These are phyloP conservation scores for Euzetes globulus DNA, from an alignment of 2,888 invertebrate species.

Conservation along the genomic window DNA sequence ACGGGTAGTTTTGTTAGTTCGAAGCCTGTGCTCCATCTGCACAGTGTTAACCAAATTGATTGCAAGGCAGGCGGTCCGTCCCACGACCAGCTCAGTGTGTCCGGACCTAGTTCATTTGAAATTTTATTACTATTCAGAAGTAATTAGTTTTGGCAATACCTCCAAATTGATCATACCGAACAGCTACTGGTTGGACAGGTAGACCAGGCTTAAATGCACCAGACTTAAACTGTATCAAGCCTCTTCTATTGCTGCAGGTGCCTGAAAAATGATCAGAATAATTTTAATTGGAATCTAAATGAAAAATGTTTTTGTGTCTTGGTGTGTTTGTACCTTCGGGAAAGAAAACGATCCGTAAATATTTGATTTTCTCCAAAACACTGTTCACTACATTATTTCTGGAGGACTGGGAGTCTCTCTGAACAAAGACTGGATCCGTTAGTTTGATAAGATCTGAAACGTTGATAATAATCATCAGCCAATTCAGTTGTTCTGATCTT, in stretches of 20 bases:
- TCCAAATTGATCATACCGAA: constrained; percentile 60
- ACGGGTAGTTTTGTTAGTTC: constrained; percentile 78
- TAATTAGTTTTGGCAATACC: not conserved
- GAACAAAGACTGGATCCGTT: constrained; percentile 90
- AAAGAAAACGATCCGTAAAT: constrained; percentile 79
- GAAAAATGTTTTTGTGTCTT: not conserved
- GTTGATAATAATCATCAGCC: not conserved
- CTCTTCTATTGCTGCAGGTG: constrained; percentile 87
- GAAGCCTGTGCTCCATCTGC: constrained; percentile 34
- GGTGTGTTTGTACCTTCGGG: constrained; percentile 62
- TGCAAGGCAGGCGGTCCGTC: constrained; percentile 73
- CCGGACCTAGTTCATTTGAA: constrained; percentile 42
- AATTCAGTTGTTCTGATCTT: not conserved
- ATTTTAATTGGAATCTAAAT: not conserved
- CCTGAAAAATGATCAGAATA: constrained; percentile 1
- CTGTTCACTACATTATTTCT: constrained; percentile 76
- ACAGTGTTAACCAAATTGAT: constrained; percentile 35
- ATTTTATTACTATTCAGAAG: too few species aligned
- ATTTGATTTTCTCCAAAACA: constrained; percentile 74
- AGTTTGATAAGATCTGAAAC: constrained; percentile 73
- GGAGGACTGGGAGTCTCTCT: constrained; percentile 85
- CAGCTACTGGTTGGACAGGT: constrained; percentile 87
- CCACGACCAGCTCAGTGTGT: constrained; percentile 50
- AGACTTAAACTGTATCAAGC: constrained; percentile 54
- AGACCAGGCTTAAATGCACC: constrained; percentile 94